Evolutionary conservation across 2,797 vertebrate genomes (phyloP).

Genomic region (Enteromius thamalakanensis): DNA sequence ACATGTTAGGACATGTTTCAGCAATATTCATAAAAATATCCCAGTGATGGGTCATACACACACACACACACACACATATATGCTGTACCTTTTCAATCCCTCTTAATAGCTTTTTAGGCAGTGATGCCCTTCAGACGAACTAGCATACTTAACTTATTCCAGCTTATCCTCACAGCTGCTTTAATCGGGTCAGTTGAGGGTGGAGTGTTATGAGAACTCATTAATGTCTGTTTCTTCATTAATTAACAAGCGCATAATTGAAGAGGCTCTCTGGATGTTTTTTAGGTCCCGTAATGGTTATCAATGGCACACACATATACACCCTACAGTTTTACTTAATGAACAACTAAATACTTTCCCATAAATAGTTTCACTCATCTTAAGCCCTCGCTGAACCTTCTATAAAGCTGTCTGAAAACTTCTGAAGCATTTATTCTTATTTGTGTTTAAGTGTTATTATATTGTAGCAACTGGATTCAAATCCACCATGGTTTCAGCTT

Average conservation of each 20-base stretch:
- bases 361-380: background rate
- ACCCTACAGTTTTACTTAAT: slow-evolving; percentile 19
- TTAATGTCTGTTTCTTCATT: slow-evolving; percentile 43
- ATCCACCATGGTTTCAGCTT: too few species aligned
- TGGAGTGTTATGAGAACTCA: slow-evolving; percentile 9
- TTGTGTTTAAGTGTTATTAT: background rate
- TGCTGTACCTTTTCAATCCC: slow-evolving; percentile 1
- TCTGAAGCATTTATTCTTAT: background rate
- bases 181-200: slow-evolving; percentile 2
- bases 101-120: background rate
- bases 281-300: slow-evolving; percentile 3
- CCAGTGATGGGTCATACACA: background rate
- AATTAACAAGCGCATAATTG: slow-evolving; percentile 40
- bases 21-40: background rate
- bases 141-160: background rate
- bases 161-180: background rate
- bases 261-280: background rate
- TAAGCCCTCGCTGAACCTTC: background rate
- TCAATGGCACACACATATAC: slow-evolving; percentile 19
- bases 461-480: too few species aligned
- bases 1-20: background rate
- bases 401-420: background rate
- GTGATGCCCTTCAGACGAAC: background rate
- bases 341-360: background rate
- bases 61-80: background rate